Conservation (phyloP, 2,888 invertebrate genomes). For the Hymenopus coronatus region DNA sequence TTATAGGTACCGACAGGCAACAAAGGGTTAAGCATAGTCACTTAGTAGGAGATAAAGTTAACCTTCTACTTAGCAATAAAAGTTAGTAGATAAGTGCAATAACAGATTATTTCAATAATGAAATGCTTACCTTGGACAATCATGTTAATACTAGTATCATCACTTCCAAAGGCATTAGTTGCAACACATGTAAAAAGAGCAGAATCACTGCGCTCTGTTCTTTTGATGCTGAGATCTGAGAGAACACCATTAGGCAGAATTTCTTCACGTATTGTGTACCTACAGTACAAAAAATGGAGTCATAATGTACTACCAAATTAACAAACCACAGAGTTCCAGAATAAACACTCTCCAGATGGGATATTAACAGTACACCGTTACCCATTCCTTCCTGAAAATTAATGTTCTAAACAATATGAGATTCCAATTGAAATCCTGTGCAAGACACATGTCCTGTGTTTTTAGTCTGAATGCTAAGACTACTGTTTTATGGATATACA, state of each 20-base stretch:
- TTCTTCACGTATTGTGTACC: slow-evolving; percentile 65
- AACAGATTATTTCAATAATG: background rate
- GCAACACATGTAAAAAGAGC: slow-evolving; percentile 90
- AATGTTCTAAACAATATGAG: too few relatives aligned
- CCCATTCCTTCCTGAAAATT: too few relatives aligned
- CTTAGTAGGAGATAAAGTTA: too few relatives aligned
- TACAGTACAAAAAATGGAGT: slow-evolving; percentile 33
- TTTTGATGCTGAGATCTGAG: slow-evolving; percentile 84
- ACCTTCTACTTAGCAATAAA: too few relatives aligned
- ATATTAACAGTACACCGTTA: too few relatives aligned
- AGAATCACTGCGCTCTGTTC: slow-evolving; percentile 84
- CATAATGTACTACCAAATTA: background rate
- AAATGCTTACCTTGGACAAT: slow-evolving; percentile 74
- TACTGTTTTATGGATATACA: too few relatives aligned
- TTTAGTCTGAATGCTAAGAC: too few relatives aligned
- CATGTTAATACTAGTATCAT: slow-evolving; percentile 93
- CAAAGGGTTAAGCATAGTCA: too few relatives aligned
- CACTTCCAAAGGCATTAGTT: slow-evolving; percentile 90
- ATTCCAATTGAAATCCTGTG: too few relatives aligned
- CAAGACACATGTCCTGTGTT: too few relatives aligned
- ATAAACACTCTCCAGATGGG: background rate
- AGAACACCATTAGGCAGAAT: slow-evolving; percentile 83
- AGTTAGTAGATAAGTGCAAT: too few relatives aligned
- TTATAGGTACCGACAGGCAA: too few relatives aligned
- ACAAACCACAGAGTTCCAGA: background rate